Evolutionary conservation across 23 tunicate genomes (phyloP), one percentile per base, ranked within the genome.

Genomic region (Botrylloides violaceus): DNA sequence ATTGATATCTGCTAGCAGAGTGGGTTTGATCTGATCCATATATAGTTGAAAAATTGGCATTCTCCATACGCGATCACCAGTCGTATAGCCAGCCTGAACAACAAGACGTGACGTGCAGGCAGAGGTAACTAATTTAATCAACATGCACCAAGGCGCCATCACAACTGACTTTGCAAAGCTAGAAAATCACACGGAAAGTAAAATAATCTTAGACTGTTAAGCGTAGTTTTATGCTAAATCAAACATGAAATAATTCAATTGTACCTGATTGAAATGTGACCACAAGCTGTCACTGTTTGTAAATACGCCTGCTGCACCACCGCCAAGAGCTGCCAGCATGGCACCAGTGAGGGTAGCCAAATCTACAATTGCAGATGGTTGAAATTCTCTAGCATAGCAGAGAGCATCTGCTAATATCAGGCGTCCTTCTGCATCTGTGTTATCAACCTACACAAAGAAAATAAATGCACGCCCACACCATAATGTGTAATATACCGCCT

Each of bases 341-440:
- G 83, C 92, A 22, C 87, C 92, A 36, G 98, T 92, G 5, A 92
- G 56, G n/a, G 98, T 92, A 0, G 98, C 98, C 23, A 79, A 79
- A 70, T 92, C 71, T 25, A 92, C 33, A 6, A 92, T 56, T 1
- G 83, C 92, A 56, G 57, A 20, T 4, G 98, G 98, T 21, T 84
- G 76, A 58, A 71, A 76, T 22, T 80, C 84, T 36, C 80, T 78
- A 1, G 80, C 86, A 47, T 86, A 80, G 26, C 36, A 75, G 12
- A 92, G 59, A 9, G 98, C 83, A 60, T 92, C 98, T 27, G 92
- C 91, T 12, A 92, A 76, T 32, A 92, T 55, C 27, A 92, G 72
- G n/a, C 98, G 62, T 4, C 98, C 98, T 49, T 92, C 98, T 1
- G 98, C 98, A 61, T 92, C 98, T 2, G 98, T 92, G 60, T 92